Base-by-base conservation (phyloP, 2,113 vertebrate genomes). In the Eolophus roseicapilla region DNA sequence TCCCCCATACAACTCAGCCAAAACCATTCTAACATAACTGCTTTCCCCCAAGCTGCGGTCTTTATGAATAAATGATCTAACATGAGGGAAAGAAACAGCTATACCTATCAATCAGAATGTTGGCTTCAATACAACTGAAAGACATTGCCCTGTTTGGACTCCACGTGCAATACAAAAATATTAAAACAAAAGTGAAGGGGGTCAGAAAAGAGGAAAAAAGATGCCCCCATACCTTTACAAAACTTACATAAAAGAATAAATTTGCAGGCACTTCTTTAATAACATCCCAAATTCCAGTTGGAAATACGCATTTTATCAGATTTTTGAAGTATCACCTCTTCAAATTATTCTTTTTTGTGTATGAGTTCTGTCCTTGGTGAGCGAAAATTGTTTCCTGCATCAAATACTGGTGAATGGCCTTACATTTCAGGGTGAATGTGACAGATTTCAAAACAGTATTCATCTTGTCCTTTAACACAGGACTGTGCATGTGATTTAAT, bases 41-140 rank as follows among this genome's bases (percentile, higher is more conserved):
- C 41, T 74, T 82, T 65, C 17, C 50, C 52, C 29, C 28, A 75
- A 82, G 84, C 46, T 71, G 46, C 16, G 65, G 24, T 31, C 79
- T 92, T 77, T 84, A 83, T 93, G 68, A 96, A 83, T 84, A 92
- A 90, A 71, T 93, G 43, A 84, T 81, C 63, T 93, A 96, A 84
- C 68, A 77, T 16, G 39, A 83, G 57, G 11, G 13, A 53, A 88
- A 69, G 21, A 18, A 90, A 53, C 31, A 71, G 46, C 67, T 11
- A 63, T 9, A 63, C 25, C 37, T 85, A 35, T 15, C 62, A 94
- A 59, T 17, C 17, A 83, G 37, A 55, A 62, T 20, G 11, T 19
- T 70, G 33, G 27, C 53, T 85, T 82, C 70, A 82, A 10, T 62
- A 47, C 41, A 79, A 23, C 39, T 63, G 27, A 67, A 88, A 82